Percentiles rank a stretch among this genome's conserved stretches.
Conservation (phyloP, 2,797 vertebrate genomes). For the Crocodylus rhombifer region DNA sequence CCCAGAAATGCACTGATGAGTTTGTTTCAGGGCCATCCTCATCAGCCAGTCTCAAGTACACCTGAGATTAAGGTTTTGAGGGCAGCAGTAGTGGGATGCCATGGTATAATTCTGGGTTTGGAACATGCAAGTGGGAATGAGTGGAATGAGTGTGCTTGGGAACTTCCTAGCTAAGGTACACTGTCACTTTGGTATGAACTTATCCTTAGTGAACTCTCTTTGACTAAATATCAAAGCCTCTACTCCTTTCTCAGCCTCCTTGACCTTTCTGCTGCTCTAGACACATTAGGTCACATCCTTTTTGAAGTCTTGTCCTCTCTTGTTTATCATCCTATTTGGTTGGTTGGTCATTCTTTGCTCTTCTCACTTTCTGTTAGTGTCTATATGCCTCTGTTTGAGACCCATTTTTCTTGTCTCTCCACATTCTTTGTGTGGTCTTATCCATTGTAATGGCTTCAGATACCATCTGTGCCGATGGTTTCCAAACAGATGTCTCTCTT, state of each 20-base stretch:
- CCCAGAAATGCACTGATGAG: too few species aligned
- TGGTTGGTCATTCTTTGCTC: neutral
- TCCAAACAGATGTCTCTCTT: neutral
- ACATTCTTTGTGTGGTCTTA: neutral
- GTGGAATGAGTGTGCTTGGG: too few species aligned
- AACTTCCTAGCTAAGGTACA: too few species aligned
- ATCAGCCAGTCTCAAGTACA: too few species aligned
- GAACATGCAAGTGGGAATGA: too few species aligned
- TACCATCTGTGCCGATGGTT: neutral
- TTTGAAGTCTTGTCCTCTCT: neutral
- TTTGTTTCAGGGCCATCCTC: too few species aligned
- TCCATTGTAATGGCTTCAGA: neutral
- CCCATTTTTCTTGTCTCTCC: neutral
- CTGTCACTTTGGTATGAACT: too few species aligned
- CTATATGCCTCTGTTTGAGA: neutral
- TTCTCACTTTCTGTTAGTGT: neutral
- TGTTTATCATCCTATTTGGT: neutral
- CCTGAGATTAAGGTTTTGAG: too few species aligned
- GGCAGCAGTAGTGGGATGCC: too few species aligned
- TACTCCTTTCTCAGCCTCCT: neutral
- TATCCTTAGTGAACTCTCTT: neutral
- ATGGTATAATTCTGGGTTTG: too few species aligned
- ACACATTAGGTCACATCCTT: neutral
- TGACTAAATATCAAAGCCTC: too few species aligned
- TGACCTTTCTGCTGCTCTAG: neutral